Evolutionary conservation across 2,797 vertebrate species (phyloP).

Genomic region (Ambastaia sidthimunki): DNA sequence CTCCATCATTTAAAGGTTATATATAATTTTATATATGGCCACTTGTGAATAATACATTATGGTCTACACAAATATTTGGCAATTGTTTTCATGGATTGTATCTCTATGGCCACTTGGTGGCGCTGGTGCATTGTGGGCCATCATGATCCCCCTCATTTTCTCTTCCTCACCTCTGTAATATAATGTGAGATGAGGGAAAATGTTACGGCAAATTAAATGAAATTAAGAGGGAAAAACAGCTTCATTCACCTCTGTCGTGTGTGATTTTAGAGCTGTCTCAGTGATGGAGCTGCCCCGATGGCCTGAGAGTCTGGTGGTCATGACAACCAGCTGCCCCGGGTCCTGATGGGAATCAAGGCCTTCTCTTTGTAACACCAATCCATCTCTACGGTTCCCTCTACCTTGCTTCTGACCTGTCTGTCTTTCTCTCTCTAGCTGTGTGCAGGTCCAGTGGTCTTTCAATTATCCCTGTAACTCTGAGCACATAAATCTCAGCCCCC

Average conservation of each 20-base stretch:
- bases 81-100: background rate
- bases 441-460: slow-evolving; percentile 42
- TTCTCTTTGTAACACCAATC: slow-evolving; percentile 23
- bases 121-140: slow-evolving; percentile 73
- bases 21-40: background rate
- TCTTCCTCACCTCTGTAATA: slow-evolving; percentile 62
- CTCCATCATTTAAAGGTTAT: background rate
- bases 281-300: slow-evolving; percentile 71
- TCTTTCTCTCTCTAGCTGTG: slow-evolving; percentile 14
- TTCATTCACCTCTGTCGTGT: slow-evolving; percentile 80
- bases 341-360: slow-evolving; percentile 56
- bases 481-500: slow-evolving; percentile 15
- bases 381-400: slow-evolving; percentile 37
- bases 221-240: slow-evolving; percentile 80
- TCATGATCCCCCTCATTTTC: background rate
- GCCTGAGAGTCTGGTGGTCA: slow-evolving; percentile 71
- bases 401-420: slow-evolving; percentile 56
- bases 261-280: slow-evolving; percentile 73
- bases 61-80: background rate
- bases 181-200: slow-evolving; percentile 77
- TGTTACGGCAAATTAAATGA: slow-evolving; percentile 81
- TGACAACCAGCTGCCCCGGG: slow-evolving; percentile 69
- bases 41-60: background rate
- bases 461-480: slow-evolving; percentile 46
- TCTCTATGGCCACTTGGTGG: slow-evolving; percentile 74